A percentile compares a stretch with the other conserved stretches of the same genome.
phyloP scores from a whole-genome alignment of 1,140 invertebrate species.

The Melanaphis sacchari region DNA sequence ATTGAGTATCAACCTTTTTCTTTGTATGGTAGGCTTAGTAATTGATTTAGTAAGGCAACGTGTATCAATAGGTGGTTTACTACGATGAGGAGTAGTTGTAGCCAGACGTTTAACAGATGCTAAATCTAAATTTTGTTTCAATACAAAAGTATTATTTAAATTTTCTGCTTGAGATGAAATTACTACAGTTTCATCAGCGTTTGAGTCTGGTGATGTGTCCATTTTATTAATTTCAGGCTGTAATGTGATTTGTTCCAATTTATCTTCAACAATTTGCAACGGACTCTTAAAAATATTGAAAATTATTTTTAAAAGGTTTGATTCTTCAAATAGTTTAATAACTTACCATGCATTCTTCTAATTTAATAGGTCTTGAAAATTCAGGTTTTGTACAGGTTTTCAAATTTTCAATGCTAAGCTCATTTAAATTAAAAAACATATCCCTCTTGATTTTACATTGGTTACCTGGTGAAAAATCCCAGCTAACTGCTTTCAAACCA shows the following conservation, averaged over 20 bases:
- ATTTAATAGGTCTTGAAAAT: not conserved
- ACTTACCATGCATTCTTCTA: slow-evolving; percentile 36
- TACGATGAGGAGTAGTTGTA: slow-evolving; percentile 45
- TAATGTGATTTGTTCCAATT: slow-evolving; percentile 34
- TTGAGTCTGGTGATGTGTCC: slow-evolving; percentile 9
- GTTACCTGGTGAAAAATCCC: slow-evolving; percentile 52
- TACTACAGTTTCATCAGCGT: slow-evolving; percentile 42
- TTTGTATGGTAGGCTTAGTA: slow-evolving; percentile 49
- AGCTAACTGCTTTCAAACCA: slow-evolving; percentile 51
- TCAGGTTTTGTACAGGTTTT: slow-evolving; percentile 35
- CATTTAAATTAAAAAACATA: slow-evolving; percentile 33
- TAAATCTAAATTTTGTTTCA: slow-evolving; percentile 40
- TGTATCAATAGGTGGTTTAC: slow-evolving; percentile 51
- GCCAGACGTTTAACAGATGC: not conserved
- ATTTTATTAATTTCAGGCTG: slow-evolving; percentile 9
- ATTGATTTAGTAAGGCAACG: slow-evolving; percentile 52
- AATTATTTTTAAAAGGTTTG: not conserved
- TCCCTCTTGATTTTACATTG: slow-evolving; percentile 55
- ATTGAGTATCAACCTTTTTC: slow-evolving; percentile 31
- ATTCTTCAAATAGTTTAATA: not conserved
- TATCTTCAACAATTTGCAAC: slow-evolving; percentile 46
- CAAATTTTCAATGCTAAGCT: slow-evolving; percentile 50
- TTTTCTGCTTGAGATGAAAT: slow-evolving; percentile 39
- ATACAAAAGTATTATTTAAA: slow-evolving; percentile 52
- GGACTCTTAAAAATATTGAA: slow-evolving; percentile 35